phyloP scores from a whole-genome alignment of 2,888 invertebrate genomes.

The Peribatodes rhomboidaria region DNA sequence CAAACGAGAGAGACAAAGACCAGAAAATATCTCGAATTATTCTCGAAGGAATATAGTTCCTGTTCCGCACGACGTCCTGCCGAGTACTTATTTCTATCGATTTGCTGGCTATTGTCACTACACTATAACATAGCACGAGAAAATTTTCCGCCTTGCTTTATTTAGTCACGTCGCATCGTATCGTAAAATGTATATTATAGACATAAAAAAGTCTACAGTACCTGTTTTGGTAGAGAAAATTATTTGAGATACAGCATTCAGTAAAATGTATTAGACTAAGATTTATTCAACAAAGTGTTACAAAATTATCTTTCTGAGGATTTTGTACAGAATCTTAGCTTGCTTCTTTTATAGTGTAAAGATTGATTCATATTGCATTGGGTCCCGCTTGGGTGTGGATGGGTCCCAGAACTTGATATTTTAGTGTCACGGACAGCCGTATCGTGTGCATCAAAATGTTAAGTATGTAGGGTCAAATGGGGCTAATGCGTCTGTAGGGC shows the following conservation, averaged over 20 bases:
- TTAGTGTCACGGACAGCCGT: no score
- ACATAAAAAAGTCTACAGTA: constrained; percentile 17
- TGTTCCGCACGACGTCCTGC: neutral
- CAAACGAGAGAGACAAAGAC: no score
- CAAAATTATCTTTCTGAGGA: neutral
- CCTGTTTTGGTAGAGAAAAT: constrained; percentile 13
- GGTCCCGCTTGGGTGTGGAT: no score
- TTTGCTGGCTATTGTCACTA: neutral
- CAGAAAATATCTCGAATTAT: no score
- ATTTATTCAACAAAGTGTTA: neutral
- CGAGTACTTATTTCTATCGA: constrained; percentile 11
- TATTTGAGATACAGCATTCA: constrained; percentile 16
- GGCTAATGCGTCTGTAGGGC: no score
- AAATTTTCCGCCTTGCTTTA: constrained; percentile 26
- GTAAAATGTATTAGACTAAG: neutral
- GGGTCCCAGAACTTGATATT: no score
- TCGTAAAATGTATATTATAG: constrained; percentile 32
- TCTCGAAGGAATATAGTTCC: no score
- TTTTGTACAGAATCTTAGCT: neutral
- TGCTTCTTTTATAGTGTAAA: no score
- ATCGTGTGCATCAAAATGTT: no score
- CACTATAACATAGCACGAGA: constrained; percentile 22
- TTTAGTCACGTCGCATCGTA: constrained; percentile 26
- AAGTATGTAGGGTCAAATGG: no score
- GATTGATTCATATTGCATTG: no score